phyloP scores from a whole-genome alignment of 2,888 invertebrate genomes.

The Phalera bucephala region DNA sequence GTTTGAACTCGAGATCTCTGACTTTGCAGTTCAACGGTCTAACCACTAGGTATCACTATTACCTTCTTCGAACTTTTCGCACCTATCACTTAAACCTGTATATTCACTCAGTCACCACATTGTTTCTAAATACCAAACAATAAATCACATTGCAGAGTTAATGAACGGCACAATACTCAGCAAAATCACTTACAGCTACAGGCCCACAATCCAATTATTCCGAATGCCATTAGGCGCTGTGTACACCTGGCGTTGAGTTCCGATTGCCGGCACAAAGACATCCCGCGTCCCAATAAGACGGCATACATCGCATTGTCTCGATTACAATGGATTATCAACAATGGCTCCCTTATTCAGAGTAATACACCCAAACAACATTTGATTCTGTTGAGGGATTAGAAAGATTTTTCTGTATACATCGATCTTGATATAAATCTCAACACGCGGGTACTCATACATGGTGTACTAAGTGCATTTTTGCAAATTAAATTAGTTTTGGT shows the following conservation, averaged over 20 bases:
- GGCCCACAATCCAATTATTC: slow-evolving; percentile 18
- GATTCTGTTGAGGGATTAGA: slow-evolving; percentile 3
- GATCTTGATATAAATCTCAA: too few species aligned
- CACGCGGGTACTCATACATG: too few species aligned
- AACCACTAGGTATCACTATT: too few species aligned
- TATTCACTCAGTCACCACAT: too few species aligned
- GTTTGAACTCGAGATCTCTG: too few species aligned
- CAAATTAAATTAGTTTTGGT: too few species aligned
- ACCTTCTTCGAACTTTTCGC: too few species aligned
- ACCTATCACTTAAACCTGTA: too few species aligned
- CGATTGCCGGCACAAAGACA: slow-evolving; percentile 10
- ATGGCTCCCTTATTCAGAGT: slow-evolving; percentile 14
- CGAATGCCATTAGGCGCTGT: slow-evolving; percentile 5
- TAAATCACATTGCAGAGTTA: neutral
- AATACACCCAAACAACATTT: slow-evolving; percentile 8
- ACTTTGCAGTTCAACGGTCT: too few species aligned
- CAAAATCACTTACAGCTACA: neutral
- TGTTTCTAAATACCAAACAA: too few species aligned
- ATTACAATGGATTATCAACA: slow-evolving; percentile 20
- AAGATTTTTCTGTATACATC: too few species aligned
- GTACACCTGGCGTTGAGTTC: slow-evolving; percentile 3
- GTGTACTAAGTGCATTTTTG: too few species aligned
- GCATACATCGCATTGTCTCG: slow-evolving; percentile 23
- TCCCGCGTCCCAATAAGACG: slow-evolving; percentile 12
- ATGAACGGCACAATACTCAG: slow-evolving; percentile 2